phyloP scores from a whole-genome alignment of 2,113 vertebrate genomes.

The Oryzias melastigma region DNA sequence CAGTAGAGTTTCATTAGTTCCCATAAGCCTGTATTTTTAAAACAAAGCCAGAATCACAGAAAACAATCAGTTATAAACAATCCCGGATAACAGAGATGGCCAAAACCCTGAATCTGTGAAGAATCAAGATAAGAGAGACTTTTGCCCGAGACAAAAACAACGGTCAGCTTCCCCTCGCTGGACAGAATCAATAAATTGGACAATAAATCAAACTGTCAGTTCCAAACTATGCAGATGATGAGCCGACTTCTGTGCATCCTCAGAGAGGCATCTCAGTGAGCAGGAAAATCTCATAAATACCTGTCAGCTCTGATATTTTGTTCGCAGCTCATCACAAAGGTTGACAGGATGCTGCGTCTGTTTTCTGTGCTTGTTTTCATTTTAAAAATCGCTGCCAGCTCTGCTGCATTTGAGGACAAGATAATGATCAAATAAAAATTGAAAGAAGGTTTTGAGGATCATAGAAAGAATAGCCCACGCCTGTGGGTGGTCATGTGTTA shows the following conservation, averaged over 20 bases:
- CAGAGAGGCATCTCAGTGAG: constrained; percentile 10
- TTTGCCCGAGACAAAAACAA: constrained; percentile 17
- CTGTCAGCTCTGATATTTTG: constrained; percentile 25
- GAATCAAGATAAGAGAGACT: constrained; percentile 1
- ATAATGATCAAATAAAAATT: constrained; percentile 29
- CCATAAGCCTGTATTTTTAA: constrained; percentile 14
- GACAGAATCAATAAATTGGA: constrained; percentile 9
- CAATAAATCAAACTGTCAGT: constrained; percentile 41
- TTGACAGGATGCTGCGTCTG: constrained; percentile 2
- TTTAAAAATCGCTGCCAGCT: constrained; percentile 14
- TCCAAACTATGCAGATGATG: constrained; percentile 34
- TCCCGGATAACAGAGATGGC: constrained; percentile 7
- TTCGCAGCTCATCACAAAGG: constrained; percentile 8
- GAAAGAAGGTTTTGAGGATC: constrained; percentile 12
- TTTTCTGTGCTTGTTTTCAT: constrained; percentile 23
- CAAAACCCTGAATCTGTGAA: constrained; percentile 5
- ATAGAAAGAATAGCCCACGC: constrained; percentile 2
- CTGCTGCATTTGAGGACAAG: constrained; percentile 11
- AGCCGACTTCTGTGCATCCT: constrained; percentile 21
- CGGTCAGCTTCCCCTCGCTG: neutral
- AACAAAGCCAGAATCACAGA: constrained; percentile 39
- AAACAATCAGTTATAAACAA: constrained; percentile 25
- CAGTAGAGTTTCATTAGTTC: constrained; percentile 41
- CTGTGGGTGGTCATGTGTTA: constrained; percentile 8
- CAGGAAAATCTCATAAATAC: constrained; percentile 41